A percentile compares a stretch with the other conserved stretches of the same genome.
These are phyloP conservation scores for Drosophila orena DNA, from an alignment of 1,140 invertebrate species.

Conservation along the genomic window DNA sequence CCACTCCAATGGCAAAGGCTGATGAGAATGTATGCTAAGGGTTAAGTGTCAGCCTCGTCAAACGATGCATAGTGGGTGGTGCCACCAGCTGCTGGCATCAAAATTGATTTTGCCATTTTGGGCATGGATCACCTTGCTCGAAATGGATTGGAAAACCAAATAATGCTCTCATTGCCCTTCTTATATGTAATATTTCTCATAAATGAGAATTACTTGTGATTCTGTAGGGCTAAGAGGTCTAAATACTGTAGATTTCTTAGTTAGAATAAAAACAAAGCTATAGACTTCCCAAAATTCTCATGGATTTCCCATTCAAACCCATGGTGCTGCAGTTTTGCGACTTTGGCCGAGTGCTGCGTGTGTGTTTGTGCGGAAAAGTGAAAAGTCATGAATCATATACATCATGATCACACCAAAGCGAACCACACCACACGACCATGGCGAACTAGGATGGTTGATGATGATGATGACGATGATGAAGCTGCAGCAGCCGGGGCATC, in stretches of 20 bases:
- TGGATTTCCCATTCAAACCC: constrained; percentile 13
- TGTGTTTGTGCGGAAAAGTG: constrained; percentile 63
- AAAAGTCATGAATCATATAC: constrained; percentile 81
- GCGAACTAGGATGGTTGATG: constrained; percentile 47
- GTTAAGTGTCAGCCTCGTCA: constrained; percentile 64
- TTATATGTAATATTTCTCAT: too few relatives aligned
- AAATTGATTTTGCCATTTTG: constrained; percentile 3
- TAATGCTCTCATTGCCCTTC: too few relatives aligned
- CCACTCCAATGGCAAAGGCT: constrained; percentile 53
- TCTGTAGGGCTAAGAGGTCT: too few relatives aligned
- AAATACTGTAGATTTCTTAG: not conserved
- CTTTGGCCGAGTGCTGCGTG: constrained; percentile 3
- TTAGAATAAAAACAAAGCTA: not conserved
- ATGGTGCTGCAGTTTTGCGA: constrained; percentile 47
- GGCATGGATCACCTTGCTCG: not conserved
- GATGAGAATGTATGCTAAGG: constrained; percentile 82
- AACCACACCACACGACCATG: constrained; percentile 55
- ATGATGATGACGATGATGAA: constrained; percentile 30
- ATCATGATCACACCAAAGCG: constrained; percentile 67
- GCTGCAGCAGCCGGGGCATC: constrained; percentile 13
- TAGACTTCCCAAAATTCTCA: not conserved
- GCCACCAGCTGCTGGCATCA: not conserved
- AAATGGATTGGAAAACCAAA: not conserved
- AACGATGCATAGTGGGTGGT: constrained; percentile 50
- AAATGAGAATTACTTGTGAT: too few relatives aligned